These are phyloP conservation scores for Pygoscelis antarcticus DNA, from an alignment of 2,113 vertebrate species.

Conservation along the genomic window DNA sequence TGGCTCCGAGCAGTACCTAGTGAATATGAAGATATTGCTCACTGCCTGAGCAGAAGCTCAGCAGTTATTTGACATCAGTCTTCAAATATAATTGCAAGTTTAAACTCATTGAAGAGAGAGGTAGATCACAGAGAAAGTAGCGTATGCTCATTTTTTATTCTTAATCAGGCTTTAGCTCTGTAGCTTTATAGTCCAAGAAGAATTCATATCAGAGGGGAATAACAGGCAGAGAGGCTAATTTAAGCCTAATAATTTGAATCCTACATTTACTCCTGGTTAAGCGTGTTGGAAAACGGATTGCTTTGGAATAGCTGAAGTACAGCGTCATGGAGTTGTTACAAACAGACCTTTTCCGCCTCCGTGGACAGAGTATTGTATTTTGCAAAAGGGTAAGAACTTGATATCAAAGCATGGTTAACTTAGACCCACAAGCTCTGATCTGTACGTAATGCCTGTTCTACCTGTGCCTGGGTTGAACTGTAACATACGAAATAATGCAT, in stretches of 20 bases:
- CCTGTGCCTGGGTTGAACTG: slow-evolving; percentile 17
- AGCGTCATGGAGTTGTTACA: background rate
- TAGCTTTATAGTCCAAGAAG: background rate
- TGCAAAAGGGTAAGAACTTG: background rate
- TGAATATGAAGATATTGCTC: background rate
- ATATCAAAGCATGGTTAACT: background rate
- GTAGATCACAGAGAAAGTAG: background rate
- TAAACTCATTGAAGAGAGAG: background rate
- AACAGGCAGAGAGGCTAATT: slow-evolving; percentile 10
- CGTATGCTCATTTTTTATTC: background rate
- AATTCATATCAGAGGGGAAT: background rate
- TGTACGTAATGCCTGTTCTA: background rate
- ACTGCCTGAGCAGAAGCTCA: background rate
- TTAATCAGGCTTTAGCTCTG: background rate
- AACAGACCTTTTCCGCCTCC: background rate
- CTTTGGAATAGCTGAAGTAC: background rate
- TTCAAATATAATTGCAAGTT: background rate
- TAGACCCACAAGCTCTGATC: background rate
- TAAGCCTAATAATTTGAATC: slow-evolving; percentile 1
- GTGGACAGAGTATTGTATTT: background rate
- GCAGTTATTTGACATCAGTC: background rate
- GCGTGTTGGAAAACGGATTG: background rate
- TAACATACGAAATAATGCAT: background rate
- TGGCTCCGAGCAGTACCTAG: background rate
- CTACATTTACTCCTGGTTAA: background rate